A percentile compares a stretch with the other conserved stretches of the same genome.
phyloP scores from a whole-genome alignment of 1,140 invertebrate species.

The Bombus impatiens region DNA sequence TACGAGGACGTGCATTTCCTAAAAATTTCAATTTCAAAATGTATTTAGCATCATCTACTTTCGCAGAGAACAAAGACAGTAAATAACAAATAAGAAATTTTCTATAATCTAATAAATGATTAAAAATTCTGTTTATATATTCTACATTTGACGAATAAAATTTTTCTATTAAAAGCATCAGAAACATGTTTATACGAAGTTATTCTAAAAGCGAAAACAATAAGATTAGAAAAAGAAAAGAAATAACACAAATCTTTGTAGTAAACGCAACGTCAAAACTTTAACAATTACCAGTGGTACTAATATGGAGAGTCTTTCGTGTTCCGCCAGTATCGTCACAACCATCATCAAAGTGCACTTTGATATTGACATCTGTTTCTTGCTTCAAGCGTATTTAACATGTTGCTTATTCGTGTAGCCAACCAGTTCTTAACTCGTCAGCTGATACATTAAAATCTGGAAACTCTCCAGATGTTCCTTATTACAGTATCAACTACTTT shows the following conservation, averaged over 20 bases:
- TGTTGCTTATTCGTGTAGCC: not conserved
- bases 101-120: not conserved
- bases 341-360: not conserved
- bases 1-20: too few relatives aligned
- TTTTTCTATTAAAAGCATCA: too few relatives aligned
- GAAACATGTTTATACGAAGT: not conserved
- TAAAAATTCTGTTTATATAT: not conserved
- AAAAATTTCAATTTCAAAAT: too few relatives aligned
- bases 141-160: too few relatives aligned
- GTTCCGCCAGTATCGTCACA: not conserved
- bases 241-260: not conserved
- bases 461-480: not conserved
- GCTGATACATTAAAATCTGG: conserved; percentile 6
- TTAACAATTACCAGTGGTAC: not conserved
- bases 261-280: not conserved
- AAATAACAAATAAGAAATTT: not conserved
- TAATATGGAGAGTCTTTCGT: not conserved
- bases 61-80: not conserved
- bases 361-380: not conserved
- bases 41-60: too few relatives aligned
- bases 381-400: not conserved
- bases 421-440: not conserved
- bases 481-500: not conserved
- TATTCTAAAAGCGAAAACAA: not conserved
- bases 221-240: not conserved